Percentiles rank a stretch among this genome's conserved stretches.
phyloP scores from a whole-genome alignment of 2,797 vertebrate species.

The Cirrhinus molitorella region DNA sequence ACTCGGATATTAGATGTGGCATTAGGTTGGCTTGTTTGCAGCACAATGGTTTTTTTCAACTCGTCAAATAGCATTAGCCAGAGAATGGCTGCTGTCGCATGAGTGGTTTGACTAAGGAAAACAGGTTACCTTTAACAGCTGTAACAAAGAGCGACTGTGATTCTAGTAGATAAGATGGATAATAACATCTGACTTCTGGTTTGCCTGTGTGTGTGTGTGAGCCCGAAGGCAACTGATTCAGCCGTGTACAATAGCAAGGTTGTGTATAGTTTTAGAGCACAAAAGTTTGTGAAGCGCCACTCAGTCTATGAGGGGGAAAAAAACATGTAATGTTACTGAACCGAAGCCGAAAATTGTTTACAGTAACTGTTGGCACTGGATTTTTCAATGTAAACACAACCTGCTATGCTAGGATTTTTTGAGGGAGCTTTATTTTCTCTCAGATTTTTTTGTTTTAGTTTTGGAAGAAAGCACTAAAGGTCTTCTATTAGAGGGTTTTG shows the following conservation, averaged over 20 bases:
- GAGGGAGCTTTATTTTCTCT: slow-evolving; percentile 36
- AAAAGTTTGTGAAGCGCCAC: slow-evolving; percentile 53
- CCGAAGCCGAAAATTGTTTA: slow-evolving; percentile 69
- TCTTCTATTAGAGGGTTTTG: neutral
- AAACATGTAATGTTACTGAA: slow-evolving; percentile 66
- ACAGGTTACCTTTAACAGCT: slow-evolving; percentile 46
- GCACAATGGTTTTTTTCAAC: slow-evolving; percentile 40
- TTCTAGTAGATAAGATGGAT: slow-evolving; percentile 45
- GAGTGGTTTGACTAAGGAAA: slow-evolving; percentile 35
- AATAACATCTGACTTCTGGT: slow-evolving; percentile 49
- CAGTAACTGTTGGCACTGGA: slow-evolving; percentile 56
- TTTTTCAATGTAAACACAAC: slow-evolving; percentile 45
- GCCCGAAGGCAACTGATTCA: slow-evolving; percentile 42
- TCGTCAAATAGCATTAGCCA: slow-evolving; percentile 34
- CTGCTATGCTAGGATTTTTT: slow-evolving; percentile 29
- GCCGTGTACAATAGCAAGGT: slow-evolving; percentile 62
- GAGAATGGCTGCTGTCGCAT: slow-evolving; percentile 33
- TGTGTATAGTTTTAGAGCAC: slow-evolving; percentile 59
- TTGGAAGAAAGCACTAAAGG: no score
- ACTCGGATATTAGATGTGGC: slow-evolving; percentile 31
- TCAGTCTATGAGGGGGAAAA: slow-evolving; percentile 62
- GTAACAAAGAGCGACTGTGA: slow-evolving; percentile 43
- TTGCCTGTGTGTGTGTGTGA: slow-evolving; percentile 8
- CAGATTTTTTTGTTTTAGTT: slow-evolving; percentile 33
- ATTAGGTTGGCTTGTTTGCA: slow-evolving; percentile 38